Evolutionary conservation across 2,888 invertebrate species (phyloP), one percentile per base, ranked within the genome.

Genomic region (Hyles lineata): DNA sequence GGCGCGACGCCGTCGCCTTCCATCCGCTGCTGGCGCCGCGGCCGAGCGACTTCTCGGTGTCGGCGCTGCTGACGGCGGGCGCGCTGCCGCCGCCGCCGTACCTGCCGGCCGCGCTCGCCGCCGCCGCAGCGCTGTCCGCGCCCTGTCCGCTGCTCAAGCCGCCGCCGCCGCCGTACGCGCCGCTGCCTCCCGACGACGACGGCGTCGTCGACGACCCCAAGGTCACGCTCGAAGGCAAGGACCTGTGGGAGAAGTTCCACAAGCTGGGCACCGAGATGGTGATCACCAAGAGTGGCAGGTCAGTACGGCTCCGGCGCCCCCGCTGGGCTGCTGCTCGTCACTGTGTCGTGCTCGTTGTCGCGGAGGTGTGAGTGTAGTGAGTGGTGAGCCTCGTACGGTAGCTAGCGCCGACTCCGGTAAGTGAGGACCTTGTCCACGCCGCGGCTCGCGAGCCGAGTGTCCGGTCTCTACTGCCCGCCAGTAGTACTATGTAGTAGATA

Each of bases 181-280:
- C 97, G 62, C 95, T 97, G 81, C 98, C 98, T 87, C 98, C 98
- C 2, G 98, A 98, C 95, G 99, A 99, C 93, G 99, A 99, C 95
- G 99, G 99, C 58, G 98, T 99, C 84, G 97, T 98, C 83, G 99
- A 99, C 92, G 99, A 99, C 94, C 99, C 99, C 77, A 99, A 99
- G 95, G 99, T 99, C 88, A 99, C 99, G 78, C 96, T 99, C 79
- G 99, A 99, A 94, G 98, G 98, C 87, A 99, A 99, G 94, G 99
- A 99, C 89, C 96, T 99, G 84, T 99, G 99, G 99, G 99, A 99
- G 95, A 98, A 98, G 95, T 99, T 99, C 93, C 99, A 99, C 95
- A 98, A 98, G 93, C 96, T 99, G 85, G 99, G 99, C 91, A 99
- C 99, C 87, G 99, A 99, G 96, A 99, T 99, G 99, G 99, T 99